Conservation (phyloP, 2,113 vertebrate species). For the Melanostigma gelatinosum region DNA sequence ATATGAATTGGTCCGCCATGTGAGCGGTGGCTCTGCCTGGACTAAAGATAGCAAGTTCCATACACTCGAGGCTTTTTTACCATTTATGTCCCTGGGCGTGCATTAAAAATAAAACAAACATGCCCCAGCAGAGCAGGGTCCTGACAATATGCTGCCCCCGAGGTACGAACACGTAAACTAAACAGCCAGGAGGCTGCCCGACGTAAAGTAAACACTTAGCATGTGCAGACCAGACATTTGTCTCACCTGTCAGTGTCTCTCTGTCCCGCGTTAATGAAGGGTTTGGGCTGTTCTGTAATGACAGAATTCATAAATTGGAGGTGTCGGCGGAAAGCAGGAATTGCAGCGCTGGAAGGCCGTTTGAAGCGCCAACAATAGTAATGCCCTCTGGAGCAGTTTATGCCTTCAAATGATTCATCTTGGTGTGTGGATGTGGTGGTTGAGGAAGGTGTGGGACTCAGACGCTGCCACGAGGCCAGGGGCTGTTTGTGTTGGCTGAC, state of each 20-base stretch:
- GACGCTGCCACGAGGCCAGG: conserved; percentile 61
- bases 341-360: neutral
- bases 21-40: conserved; percentile 66
- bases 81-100: conserved; percentile 77
- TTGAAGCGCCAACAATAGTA: conserved; percentile 4
- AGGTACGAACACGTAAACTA: conserved; percentile 67
- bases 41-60: conserved; percentile 82
- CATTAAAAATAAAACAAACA: conserved; percentile 82
- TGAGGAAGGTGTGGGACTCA: conserved; percentile 54
- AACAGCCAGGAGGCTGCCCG: conserved; percentile 61
- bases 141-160: conserved; percentile 61
- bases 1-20: conserved; percentile 75
- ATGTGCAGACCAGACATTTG: conserved; percentile 68
- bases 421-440: conserved; percentile 23
- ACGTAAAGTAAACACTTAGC: conserved; percentile 72
- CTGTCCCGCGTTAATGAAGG: conserved; percentile 20
- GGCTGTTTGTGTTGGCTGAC: conserved; percentile 79
- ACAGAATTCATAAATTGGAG: neutral
- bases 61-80: conserved; percentile 66
- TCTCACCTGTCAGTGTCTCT: conserved; percentile 55
- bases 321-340: neutral
- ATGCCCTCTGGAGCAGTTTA: neutral
- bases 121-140: conserved; percentile 45
- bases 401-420: neutral
- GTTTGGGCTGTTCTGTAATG: conserved; percentile 14